phyloP scores from a whole-genome alignment of 2,797 vertebrate genomes.

The Tapera naevia region DNA sequence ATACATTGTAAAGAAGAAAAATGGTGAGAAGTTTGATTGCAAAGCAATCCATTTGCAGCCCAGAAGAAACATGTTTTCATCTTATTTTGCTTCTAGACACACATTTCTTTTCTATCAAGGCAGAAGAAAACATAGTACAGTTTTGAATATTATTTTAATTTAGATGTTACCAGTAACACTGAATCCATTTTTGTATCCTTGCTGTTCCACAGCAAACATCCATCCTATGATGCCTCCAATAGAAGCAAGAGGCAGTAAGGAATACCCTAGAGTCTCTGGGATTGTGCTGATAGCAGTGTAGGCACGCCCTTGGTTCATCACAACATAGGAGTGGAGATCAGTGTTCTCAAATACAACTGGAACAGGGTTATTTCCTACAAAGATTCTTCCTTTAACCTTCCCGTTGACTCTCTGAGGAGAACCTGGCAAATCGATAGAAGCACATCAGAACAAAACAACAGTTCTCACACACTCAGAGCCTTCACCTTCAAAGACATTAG shows the following conservation, averaged over 20 bases:
- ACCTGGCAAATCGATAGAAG: constrained; percentile 75
- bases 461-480: background rate
- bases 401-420: constrained; percentile 95
- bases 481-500: background rate
- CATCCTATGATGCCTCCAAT: constrained; percentile 93
- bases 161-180: constrained; percentile 86
- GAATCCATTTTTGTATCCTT: constrained; percentile 93
- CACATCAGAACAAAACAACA: background rate
- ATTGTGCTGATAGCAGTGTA: constrained; percentile 95
- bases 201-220: constrained; percentile 95
- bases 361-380: constrained; percentile 81
- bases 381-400: constrained; percentile 88
- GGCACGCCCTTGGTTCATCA: constrained; percentile 93
- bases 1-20: background rate
- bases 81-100: background rate
- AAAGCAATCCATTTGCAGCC: background rate
- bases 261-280: constrained; percentile 82
- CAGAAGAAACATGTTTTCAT: background rate
- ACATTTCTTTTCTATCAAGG: background rate
- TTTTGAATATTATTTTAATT: background rate
- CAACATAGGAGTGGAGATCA: constrained; percentile 95
- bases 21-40: background rate
- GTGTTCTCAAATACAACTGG: constrained; percentile 84
- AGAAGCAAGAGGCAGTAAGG: constrained; percentile 86
- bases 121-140: background rate